Evolutionary conservation across 2,888 invertebrate genomes (phyloP), one percentile per base, ranked within the genome.

Genomic region (Rhabditoides inermis): DNA sequence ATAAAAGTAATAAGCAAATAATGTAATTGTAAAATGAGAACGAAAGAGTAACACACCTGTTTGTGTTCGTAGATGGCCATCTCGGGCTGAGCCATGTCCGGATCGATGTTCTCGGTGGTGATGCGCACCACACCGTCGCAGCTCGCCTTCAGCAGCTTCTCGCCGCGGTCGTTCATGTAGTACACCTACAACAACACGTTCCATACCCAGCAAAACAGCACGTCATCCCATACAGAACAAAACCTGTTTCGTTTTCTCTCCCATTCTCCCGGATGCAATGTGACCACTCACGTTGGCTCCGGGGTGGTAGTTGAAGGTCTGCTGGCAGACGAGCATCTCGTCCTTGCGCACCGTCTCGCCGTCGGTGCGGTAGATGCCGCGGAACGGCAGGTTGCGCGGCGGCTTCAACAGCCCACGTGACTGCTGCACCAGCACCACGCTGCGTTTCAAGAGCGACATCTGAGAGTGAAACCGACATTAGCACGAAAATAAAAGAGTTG

Each of bases 211-310:
- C n/a, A 40, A 10, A 42, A 42, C 23, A 42, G 23, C 18, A 6
- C 12, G 18, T 40, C 18, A 18, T 44, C 28, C 22, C 15, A 22
- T n/a, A 20, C n/a, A 41, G 22, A 36, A 40, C 25, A 5, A 28
- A 6, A 44, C 25, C 48, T 20, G 48, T 3, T 2, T 26, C 7
- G 20, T 51, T 12, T 20, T n/a, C 12, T n/a, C n/a, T n/a, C n/a
- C n/a, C n/a, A n/a, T n/a, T n/a, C n/a, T n/a, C n/a, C n/a, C n/a
- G n/a, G n/a, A n/a, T 25, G 12, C 18, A 53, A 40, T n/a, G n/a
- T n/a, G n/a, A n/a, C n/a, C 45, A 54, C 69, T 55, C 75, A 76
- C 75, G 60, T 76, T 76, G 35, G 71, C 54, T 27, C 76, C 75
- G 1, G 76, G 76, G 51, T 75, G 70, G 57, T 76, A 76, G 50